Evolutionary conservation across 2,888 invertebrate species (phyloP).

Genomic region (Cryptus armator): DNA sequence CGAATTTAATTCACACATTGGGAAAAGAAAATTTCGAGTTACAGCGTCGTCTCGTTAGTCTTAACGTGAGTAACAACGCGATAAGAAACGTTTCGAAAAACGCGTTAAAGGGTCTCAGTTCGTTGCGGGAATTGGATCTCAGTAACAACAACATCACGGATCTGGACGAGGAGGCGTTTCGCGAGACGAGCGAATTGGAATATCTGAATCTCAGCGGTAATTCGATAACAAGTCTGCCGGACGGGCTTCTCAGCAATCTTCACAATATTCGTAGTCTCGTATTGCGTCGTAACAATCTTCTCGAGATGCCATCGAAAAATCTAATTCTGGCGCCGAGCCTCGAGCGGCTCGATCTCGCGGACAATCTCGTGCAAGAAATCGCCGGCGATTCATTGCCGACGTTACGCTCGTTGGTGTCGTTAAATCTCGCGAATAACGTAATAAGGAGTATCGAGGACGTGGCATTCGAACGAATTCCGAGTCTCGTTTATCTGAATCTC

Average conservation of each 20-base stretch:
- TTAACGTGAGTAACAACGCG: slow-evolving; percentile 92
- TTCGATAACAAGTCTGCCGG: slow-evolving; percentile 90
- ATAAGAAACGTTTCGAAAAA: slow-evolving; percentile 91
- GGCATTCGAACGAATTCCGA: slow-evolving; percentile 91
- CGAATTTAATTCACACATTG: slow-evolving; percentile 92
- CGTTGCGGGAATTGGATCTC: slow-evolving; percentile 90
- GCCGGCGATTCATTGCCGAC: slow-evolving; percentile 91
- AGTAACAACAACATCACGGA: slow-evolving; percentile 92
- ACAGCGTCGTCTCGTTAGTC: slow-evolving; percentile 90
- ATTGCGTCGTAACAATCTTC: slow-evolving; percentile 92
- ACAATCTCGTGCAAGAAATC: slow-evolving; percentile 92
- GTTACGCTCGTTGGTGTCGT: slow-evolving; percentile 89
- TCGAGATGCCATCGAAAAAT: slow-evolving; percentile 91
- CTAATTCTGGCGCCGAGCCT: slow-evolving; percentile 89
- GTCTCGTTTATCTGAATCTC: slow-evolving; percentile 91
- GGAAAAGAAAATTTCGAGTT: slow-evolving; percentile 94
- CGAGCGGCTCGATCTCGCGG: slow-evolving; percentile 91
- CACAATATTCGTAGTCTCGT: slow-evolving; percentile 90
- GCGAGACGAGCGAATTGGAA: slow-evolving; percentile 91
- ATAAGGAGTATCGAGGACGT: slow-evolving; percentile 90
- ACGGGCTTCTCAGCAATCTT: slow-evolving; percentile 90
- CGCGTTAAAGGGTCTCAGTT: slow-evolving; percentile 91
- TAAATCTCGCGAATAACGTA: slow-evolving; percentile 92
- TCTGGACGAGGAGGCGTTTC: slow-evolving; percentile 91
- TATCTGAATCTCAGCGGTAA: slow-evolving; percentile 92